These are phyloP conservation scores for Drosophila putrida DNA, from an alignment of 2,888 invertebrate genomes.

Conservation along the genomic window DNA sequence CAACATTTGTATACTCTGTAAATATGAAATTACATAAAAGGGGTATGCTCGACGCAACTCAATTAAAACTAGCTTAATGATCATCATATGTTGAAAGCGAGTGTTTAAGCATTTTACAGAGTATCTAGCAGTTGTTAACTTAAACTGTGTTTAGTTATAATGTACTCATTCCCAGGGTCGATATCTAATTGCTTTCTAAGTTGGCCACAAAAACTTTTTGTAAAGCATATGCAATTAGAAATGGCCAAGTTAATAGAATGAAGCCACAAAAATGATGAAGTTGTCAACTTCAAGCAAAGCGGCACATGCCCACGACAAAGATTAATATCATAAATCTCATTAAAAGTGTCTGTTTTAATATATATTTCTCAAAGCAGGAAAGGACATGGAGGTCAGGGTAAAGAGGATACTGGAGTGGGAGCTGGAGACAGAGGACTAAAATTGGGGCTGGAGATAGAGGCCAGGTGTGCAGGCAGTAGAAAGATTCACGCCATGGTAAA, in stretches of 20 bases:
- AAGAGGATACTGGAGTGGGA: background rate
- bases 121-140: background rate
- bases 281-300: slow-evolving; percentile 37
- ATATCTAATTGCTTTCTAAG: slow-evolving; percentile 56
- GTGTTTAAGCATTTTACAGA: background rate
- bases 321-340: slow-evolving; percentile 81
- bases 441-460: background rate
- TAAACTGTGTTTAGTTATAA: background rate
- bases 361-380: slow-evolving; percentile 21
- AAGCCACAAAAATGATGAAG: slow-evolving; percentile 48
- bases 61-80: background rate
- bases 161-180: slow-evolving; percentile 39
- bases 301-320: slow-evolving; percentile 60
- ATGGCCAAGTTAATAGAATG: slow-evolving; percentile 50
- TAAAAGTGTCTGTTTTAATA: slow-evolving; percentile 77
- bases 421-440: background rate
- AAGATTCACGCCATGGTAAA: slow-evolving; percentile 61
- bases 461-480: slow-evolving; percentile 37
- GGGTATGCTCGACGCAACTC: background rate
- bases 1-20: slow-evolving; percentile 2
- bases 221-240: slow-evolving; percentile 42
- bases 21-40: background rate
- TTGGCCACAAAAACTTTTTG: slow-evolving; percentile 17
- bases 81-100: no score
- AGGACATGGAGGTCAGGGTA: background rate